Percentiles rank a stretch among this genome's conserved stretches.
Evolutionary conservation across 1,140 invertebrate species (phyloP).

Genomic region (Calephelis virginiensis): DNA sequence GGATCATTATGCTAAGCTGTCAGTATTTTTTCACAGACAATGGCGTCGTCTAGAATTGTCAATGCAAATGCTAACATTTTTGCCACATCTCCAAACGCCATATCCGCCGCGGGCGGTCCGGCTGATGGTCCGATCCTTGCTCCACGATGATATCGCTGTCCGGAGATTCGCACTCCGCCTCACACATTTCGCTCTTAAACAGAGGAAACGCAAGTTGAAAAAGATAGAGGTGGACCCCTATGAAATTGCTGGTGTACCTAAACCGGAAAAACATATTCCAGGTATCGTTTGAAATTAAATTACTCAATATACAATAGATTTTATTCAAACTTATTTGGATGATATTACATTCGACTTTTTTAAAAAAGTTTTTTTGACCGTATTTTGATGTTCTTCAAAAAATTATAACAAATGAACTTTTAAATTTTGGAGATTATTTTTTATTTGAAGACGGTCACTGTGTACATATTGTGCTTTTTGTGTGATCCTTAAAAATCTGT

Average conservation of each 20-base stretch:
- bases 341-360: too few species aligned
- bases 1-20: too few species aligned
- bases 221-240: constrained; percentile 80
- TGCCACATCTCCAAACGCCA: constrained; percentile 83
- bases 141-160: constrained; percentile 88
- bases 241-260: constrained; percentile 50
- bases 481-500: too few species aligned
- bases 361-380: too few species aligned
- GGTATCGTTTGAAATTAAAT: constrained; percentile 35
- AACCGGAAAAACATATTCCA: constrained; percentile 48
- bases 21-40: constrained; percentile 75
- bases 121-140: constrained; percentile 83
- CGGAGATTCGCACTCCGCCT: constrained; percentile 84
- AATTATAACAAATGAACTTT: too few species aligned
- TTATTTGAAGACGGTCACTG: too few species aligned
- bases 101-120: constrained; percentile 82
- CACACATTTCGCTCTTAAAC: constrained; percentile 85
- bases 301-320: too few species aligned
- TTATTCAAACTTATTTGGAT: too few species aligned
- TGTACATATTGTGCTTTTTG: too few species aligned
- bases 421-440: too few species aligned
- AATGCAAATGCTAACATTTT: constrained; percentile 85
- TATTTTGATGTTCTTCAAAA: too few species aligned
- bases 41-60: constrained; percentile 89
- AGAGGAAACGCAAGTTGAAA: constrained; percentile 85